Base-by-base conservation (phyloP, 92 coral and sea anemone genomes). In the Meandrina meandrites region DNA sequence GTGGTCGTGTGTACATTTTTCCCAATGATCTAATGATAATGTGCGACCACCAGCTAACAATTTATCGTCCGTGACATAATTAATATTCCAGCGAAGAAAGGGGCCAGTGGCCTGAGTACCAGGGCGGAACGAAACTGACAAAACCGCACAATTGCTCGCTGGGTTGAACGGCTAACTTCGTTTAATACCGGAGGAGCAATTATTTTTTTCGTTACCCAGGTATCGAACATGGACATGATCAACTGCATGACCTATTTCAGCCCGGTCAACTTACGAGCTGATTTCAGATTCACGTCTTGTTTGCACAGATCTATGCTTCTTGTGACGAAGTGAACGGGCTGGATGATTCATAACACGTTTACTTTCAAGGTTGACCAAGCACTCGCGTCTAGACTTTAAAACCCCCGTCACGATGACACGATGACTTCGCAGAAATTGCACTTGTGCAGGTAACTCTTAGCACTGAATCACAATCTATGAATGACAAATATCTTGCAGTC, bases 121-220 rank as follows among this genome's bases (percentile, higher is more conserved):
- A 73, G 27, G 27, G 47, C 76, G 78, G 48, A 73, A 73, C 78
- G 78, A 71, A 62, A 64, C n/a, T n/a, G n/a, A n/a, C 56, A 37
- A 80, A 81, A 81, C 76, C 62, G 75, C 76, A 81, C 37, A 15
- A 27, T 58, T 34, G 19, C 35, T 35, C 16, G 36, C 8, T 35
- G 53, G 31, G 51, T 79, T 53, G 32, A 5, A 76, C 17, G 34
- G 7, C 34, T 22, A 76, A 42, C 57, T 75, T 47, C 58, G 28
- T 14, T 28, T n/a, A n/a, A n/a, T n/a, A 12, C 6, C 32, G 36
- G 27, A 32, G 35, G 17, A 68, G 5, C 73, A 34, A 18, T 35
- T 18, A 73, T 17, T 11, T 37, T 7, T 40, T 21, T 24, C 11
- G 50, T 34, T 73, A 73, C 78, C 48, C 50, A 36, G 9, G 78